Percentiles rank a stretch among this genome's conserved stretches.
Evolutionary conservation across 2,888 invertebrate genomes (phyloP).

Genomic region (Pristionchus entomophagus): DNA sequence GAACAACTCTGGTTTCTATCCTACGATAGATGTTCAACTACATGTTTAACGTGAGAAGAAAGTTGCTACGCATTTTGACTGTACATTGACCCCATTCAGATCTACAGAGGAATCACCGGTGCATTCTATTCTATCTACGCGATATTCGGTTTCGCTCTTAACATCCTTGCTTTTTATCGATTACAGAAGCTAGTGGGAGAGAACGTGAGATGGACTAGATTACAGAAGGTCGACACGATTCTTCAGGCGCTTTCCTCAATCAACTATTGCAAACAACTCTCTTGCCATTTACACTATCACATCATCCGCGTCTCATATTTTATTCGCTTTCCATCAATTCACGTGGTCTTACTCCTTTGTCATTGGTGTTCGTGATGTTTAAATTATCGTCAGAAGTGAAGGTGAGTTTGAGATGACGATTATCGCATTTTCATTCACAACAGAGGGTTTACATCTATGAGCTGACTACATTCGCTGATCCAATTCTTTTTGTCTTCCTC

Average conservation of each 20-base stretch:
- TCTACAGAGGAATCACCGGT: conserved; percentile 1
- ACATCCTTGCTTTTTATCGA: neutral
- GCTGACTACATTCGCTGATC: conserved; percentile 11
- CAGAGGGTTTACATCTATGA: neutral
- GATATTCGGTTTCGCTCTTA: neutral
- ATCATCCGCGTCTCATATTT: neutral
- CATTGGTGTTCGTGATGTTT: neutral
- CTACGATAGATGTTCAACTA: no score
- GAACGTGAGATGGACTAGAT: neutral
- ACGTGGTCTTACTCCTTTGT: neutral
- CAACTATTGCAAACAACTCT: neutral
- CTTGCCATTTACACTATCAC: neutral
- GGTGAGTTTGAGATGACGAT: neutral
- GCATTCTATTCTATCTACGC: neutral
- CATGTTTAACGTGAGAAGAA: no score
- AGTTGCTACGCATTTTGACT: no score
- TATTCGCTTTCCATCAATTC: conserved; percentile 11
- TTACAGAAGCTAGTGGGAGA: neutral
- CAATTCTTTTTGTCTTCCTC: neutral
- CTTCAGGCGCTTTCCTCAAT: neutral
- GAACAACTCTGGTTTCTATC: no score
- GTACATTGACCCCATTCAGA: no score
- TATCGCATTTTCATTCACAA: neutral
- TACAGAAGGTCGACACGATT: neutral
- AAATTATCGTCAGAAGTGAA: neutral